Evolutionary conservation across 1,140 invertebrate species (phyloP), one percentile per base, ranked within the genome.

Genomic region (Drosophila tropicalis): DNA sequence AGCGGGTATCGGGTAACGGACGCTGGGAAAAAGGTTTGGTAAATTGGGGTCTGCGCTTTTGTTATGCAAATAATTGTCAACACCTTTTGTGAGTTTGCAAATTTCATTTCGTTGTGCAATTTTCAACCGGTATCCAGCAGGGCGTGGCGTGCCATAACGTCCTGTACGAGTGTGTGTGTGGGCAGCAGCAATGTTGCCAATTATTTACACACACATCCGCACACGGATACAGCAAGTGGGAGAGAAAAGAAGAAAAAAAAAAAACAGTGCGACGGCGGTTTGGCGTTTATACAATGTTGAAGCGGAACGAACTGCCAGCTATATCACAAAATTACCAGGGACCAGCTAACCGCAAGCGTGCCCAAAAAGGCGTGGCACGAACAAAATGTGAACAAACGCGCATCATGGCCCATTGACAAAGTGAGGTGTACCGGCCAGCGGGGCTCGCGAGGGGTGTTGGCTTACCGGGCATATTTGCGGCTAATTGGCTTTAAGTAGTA

Each of bases 401-500:
- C 81, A 89, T 86, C 83, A 85, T 82, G 82, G 56, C 79, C 83
- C 82, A 85, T 85, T 85, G 83, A 87, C 71, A 75, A 51, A 51
- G 44, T 22, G 3, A 51, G 19, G 61, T 25, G 62, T 13, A 32
- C 40, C 34, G 36, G 36, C 3, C 12, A 39, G 12, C 10, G 36
- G 3, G 3, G 1, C n/a, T 1, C 12, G 44, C 19, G 10, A 15
- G 22, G 57, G n/a, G 4, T 9, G 73, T 40, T 51, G 70, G 76
- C 73, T 83, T 89, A 89, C 84, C 84, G 83, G 80, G 72, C 79
- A 89, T 87, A 89, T 87, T 87, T 87, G 83, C 83, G 84, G 83
- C 80, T 87, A 87, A 87, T 87, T 89, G 83, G 83, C 83, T 89
- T 87, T 83, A 87, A 87, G 83, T 89, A 87, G 84, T 83, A 57